phyloP scores from a whole-genome alignment of 2,797 vertebrate species.

The Argentina silus region DNA sequence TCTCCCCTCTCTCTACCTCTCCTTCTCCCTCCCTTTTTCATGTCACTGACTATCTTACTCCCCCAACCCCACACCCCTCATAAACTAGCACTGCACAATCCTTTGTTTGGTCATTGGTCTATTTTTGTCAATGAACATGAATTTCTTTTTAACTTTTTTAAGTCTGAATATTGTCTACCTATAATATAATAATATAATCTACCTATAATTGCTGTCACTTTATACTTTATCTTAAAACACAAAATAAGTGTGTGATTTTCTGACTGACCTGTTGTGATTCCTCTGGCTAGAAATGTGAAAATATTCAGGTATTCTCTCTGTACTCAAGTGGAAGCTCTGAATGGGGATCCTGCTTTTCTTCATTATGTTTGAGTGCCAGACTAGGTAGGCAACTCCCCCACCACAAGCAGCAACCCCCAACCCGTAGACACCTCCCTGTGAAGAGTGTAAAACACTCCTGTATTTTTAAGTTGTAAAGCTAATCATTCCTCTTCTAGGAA shows the following conservation, averaged over 20 bases:
- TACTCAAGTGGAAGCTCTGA: neutral
- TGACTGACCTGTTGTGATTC: neutral
- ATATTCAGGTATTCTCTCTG: neutral
- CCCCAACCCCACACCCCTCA: neutral
- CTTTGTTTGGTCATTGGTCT: neutral
- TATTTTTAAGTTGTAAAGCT: neutral
- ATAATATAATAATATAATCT: too few relatives aligned
- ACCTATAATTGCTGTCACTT: neutral
- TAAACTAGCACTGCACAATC: neutral
- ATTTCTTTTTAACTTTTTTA: neutral
- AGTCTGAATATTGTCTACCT: neutral
- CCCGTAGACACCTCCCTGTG: neutral
- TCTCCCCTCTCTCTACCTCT: slow-evolving; percentile 10
- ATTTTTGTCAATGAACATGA: neutral
- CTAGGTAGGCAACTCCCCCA: neutral
- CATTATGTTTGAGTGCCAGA: neutral
- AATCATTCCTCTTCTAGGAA: neutral
- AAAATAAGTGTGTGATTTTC: neutral
- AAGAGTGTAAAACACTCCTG: neutral
- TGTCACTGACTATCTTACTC: neutral
- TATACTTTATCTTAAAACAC: neutral
- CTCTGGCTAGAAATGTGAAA: neutral
- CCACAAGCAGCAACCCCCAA: neutral
- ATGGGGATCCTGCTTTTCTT: neutral
- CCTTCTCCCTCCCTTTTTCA: slow-evolving; percentile 18